These are phyloP conservation scores for Scolopax mira DNA, from an alignment of 2,113 vertebrate species.

Conservation along the genomic window DNA sequence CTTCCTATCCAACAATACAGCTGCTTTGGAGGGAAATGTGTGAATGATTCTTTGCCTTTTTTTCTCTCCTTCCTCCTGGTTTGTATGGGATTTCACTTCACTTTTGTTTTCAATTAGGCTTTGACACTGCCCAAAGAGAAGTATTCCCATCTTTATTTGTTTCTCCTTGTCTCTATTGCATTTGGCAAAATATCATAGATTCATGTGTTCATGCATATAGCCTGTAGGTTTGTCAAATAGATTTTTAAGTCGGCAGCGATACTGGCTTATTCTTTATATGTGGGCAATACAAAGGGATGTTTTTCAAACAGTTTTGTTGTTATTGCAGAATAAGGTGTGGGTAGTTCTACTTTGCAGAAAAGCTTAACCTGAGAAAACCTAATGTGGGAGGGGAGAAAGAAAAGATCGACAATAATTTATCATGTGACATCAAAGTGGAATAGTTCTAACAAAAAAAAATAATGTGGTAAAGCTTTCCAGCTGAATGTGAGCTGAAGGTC, in stretches of 20 bases:
- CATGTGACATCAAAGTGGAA: neutral
- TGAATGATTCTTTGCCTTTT: neutral
- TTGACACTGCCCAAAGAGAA: neutral
- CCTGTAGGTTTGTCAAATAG: neutral
- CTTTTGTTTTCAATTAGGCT: neutral
- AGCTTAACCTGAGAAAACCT: conserved; percentile 45
- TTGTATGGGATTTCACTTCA: neutral
- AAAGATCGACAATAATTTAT: neutral
- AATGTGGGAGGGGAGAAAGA: conserved; percentile 21
- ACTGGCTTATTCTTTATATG: neutral
- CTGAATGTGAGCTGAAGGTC: conserved; percentile 16
- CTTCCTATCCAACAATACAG: neutral
- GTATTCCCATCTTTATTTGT: neutral
- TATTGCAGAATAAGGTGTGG: conserved; percentile 1
- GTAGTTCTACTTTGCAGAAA: conserved; percentile 38
- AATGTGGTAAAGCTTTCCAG: neutral
- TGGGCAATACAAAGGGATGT: conserved; percentile 38
- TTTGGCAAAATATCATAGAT: neutral
- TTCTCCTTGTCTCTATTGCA: neutral
- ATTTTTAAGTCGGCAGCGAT: neutral
- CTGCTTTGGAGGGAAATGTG: neutral
- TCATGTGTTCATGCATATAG: neutral
- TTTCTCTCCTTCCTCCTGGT: accelerated
- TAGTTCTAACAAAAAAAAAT: neutral
- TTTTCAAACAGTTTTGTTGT: conserved; percentile 44